Evolutionary conservation across 2,888 invertebrate genomes (phyloP), one percentile per base, ranked within the genome.

Genomic region (Metacarcinus magister): DNA sequence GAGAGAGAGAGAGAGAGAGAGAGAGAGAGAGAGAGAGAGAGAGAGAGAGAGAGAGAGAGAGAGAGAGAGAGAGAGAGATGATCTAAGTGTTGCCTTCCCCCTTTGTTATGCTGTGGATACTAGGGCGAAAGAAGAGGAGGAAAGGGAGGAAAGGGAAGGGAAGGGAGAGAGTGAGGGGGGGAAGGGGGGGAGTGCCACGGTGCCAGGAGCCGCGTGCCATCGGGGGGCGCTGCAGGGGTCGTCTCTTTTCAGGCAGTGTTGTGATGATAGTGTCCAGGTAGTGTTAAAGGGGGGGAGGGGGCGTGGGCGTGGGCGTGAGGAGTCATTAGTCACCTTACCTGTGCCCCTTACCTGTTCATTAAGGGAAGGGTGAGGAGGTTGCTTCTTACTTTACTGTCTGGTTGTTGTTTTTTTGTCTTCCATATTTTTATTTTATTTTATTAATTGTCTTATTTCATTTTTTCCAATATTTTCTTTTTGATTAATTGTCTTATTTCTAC

Each of bases 181-280:
- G 13, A 19, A 23, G 67, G 7, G 67, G 7, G 19, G 28, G 75
- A 28, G 75, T 82, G 82, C 8, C 82, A 67, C 23, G 19, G 82
- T 82, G 82, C 82, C 82, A 82, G 82, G 82, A 82, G 10, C 32
- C 82, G 32, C 82, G 19, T 82, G 82, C 82, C 82, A 82, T 28
- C 28, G 0, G 10, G 82, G 32, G 82, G 82, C 82, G 82, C 82
- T 13, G 32, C 28, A 82, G 82, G 82, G 82, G 82, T 32, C 82
- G 82, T 32, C 32, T 82, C 82, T 23, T 32, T 16, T 4, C 23
- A 23, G 67, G 19, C n/a, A 67, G 67, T 67, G 23, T 10, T 67
- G 67, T 67, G 67, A 16, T 67, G n/a, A 48, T 13, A 48, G 7
- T 48, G 48, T 48, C 48, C 10, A 67, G 67, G 67, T 67, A 67